Base-by-base conservation (phyloP, 2,888 invertebrate genomes). In the Scaptomyza polygonia region DNA sequence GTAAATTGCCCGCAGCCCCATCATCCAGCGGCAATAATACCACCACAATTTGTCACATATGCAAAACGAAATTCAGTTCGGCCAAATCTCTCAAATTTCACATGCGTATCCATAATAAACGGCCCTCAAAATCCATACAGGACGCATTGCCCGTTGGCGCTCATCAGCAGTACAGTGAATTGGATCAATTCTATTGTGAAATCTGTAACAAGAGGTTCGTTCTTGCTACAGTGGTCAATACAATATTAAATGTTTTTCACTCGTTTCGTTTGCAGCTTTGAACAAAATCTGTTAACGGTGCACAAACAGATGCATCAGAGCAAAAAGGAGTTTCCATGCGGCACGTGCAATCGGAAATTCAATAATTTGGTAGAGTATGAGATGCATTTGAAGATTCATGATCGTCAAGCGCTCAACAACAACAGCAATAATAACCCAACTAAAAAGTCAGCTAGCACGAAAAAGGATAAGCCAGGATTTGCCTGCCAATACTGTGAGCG, bases 321-420 rank as follows among this genome's bases (percentile, higher is more conserved):
- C 11, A 92, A 92, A 9, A 92, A 94, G 1, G 93, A 93, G 62
- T 93, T 93, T 76, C 92, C 93, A 2, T 96, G 96, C 77, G 91
- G 93, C 9, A 93, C 95, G 14, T 96, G 96, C 80, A 96, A 96
- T 85, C 93, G 94, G 67, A 95, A 95, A 79, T 96, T 96, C 77
- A 93, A 92, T 39, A 94, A 94, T 0, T 89, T 92, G 16, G 93
- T 94, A 25, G 95, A 94, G 89, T 91, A 96, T 21, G 93, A 94
- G 14, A 95, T 96, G 95, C 96, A 96, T 88, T 93, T 95, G 89
- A 94, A 94, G 74, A 95, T 95, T 30, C 96, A 96, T 14, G 89
- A 88, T 5, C 88, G 58, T 9, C 67, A 70, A 5, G 12, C 48
- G 5, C 36, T 36, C 1, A 51, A 43, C 9, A 36, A 45, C 11